These are phyloP conservation scores for Alviniconcha marisindica DNA, from an alignment of 1,140 invertebrate species.

Conservation along the genomic window DNA sequence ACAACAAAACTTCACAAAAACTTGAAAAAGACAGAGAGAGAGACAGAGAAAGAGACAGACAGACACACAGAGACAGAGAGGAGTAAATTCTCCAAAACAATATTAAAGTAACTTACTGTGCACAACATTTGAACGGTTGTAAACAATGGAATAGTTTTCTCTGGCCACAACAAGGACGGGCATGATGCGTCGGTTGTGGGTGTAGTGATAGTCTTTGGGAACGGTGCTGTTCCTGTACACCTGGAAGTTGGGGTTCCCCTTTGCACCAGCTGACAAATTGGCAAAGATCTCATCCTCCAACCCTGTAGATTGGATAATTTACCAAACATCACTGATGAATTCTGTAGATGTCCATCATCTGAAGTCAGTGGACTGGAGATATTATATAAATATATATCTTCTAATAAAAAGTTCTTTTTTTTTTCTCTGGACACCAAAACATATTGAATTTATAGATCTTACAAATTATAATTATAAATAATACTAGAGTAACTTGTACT, in stretches of 20 bases:
- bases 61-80: too few species aligned
- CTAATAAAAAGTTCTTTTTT: conserved; percentile 1
- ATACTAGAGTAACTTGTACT: too few species aligned
- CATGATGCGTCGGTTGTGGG: conserved; percentile 66
- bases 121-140: background rate
- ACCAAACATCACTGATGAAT: too few species aligned
- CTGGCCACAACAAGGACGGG: conserved; percentile 71
- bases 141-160: conserved; percentile 37
- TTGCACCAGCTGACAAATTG: conserved; percentile 50
- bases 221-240: conserved; percentile 73
- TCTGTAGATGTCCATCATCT: too few species aligned
- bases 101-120: background rate
- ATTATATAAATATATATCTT: conserved; percentile 35
- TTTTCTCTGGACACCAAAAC: too few species aligned
- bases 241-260: conserved; percentile 42
- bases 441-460: too few species aligned
- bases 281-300: conserved; percentile 51
- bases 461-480: too few species aligned
- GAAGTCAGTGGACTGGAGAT: conserved; percentile 3
- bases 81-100: background rate
- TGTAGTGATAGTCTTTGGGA: conserved; percentile 71
- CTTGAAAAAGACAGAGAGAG: too few species aligned
- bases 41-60: too few species aligned
- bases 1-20: too few species aligned
- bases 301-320: too few species aligned